These are phyloP conservation scores for Aplochiton taeniatus DNA, from an alignment of 2,797 vertebrate species.

Conservation along the genomic window DNA sequence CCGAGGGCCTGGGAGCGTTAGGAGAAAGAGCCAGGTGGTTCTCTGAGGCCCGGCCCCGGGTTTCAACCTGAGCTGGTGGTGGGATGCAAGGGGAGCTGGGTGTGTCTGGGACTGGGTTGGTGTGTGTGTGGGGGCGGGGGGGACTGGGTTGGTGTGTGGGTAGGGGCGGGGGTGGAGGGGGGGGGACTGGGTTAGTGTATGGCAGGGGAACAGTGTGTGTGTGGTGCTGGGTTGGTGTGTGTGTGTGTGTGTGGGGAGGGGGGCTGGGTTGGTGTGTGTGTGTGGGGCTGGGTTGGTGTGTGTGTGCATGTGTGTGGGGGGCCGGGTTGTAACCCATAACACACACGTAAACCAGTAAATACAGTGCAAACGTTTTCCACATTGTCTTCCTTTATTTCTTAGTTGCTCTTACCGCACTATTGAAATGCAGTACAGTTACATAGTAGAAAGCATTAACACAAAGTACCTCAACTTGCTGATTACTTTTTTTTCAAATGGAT, in stretches of 20 bases:
- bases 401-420: constrained; percentile 98
- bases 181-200: too few relatives aligned
- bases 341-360: constrained; percentile 16
- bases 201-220: too few relatives aligned
- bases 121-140: too few relatives aligned
- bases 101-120: too few relatives aligned
- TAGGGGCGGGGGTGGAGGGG: too few relatives aligned
- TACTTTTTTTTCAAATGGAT: constrained; percentile 95
- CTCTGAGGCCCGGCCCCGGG: constrained; percentile 52
- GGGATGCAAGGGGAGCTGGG: neutral
- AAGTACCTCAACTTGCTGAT: constrained; percentile 99
- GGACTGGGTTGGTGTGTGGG: too few relatives aligned
- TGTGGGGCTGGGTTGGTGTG: too few relatives aligned
- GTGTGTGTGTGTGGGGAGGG: too few relatives aligned
- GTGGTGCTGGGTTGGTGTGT: too few relatives aligned
- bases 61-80: constrained; percentile 33
- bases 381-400: constrained; percentile 98
- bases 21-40: constrained; percentile 68
- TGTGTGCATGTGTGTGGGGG: too few relatives aligned
- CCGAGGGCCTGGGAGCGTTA: constrained; percentile 71
- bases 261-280: too few relatives aligned
- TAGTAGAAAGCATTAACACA: constrained; percentile 99
- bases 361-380: constrained; percentile 53
- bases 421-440: constrained; percentile 99
- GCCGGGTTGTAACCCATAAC: too few relatives aligned